Evolutionary conservation across 1,140 invertebrate species (phyloP).

Genomic region (Acromyrmex heyeri): DNA sequence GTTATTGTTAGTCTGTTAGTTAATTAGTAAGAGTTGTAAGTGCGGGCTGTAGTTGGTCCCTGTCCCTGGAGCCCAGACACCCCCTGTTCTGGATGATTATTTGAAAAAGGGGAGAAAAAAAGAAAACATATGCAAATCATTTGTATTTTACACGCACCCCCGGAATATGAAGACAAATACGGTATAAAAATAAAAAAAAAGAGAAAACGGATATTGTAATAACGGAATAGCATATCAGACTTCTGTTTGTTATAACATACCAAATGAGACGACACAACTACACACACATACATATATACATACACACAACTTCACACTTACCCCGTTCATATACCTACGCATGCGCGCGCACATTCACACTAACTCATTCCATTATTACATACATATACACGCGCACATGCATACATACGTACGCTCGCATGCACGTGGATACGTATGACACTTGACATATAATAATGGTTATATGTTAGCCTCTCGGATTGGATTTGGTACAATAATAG

Average conservation of each 20-base stretch:
- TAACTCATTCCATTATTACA: background rate
- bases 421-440: background rate
- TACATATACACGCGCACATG: background rate
- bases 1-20: constrained; percentile 88
- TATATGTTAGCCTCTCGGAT: too few relatives aligned
- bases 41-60: constrained; percentile 87
- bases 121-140: constrained; percentile 77
- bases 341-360: background rate
- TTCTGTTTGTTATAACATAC: constrained; percentile 70
- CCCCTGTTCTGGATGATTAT: constrained; percentile 87
- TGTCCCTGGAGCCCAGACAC: constrained; percentile 87
- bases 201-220: constrained; percentile 71
- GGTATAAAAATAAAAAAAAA: constrained; percentile 68
- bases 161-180: constrained; percentile 73
- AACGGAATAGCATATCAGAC: constrained; percentile 77
- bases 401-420: background rate
- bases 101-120: constrained; percentile 73
- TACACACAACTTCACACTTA: background rate
- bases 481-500: too few relatives aligned
- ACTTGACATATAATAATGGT: too few relatives aligned
- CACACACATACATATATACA: background rate
- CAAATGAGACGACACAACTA: constrained; percentile 54
- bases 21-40: constrained; percentile 87
- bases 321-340: background rate
- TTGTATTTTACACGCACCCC: constrained; percentile 81